Percentiles rank a stretch among this genome's conserved stretches.
These are phyloP conservation scores for Dissostichus mawsoni DNA, from an alignment of 2,113 vertebrate species.

Conservation along the genomic window DNA sequence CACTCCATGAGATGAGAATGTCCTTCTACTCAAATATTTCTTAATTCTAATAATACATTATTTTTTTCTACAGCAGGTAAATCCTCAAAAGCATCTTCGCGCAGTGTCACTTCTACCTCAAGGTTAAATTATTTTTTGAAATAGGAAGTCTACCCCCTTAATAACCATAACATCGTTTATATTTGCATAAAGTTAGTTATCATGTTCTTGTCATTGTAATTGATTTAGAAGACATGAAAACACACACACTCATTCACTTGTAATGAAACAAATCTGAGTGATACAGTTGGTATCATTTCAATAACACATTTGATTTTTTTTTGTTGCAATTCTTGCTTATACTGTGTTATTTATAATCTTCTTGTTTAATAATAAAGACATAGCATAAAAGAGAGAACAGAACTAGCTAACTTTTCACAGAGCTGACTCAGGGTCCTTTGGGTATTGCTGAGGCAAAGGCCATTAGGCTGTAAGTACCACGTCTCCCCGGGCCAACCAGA, in stretches of 20 bases:
- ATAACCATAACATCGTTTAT: not conserved
- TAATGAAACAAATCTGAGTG: not conserved
- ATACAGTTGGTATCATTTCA: not conserved
- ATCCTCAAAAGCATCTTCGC: no score
- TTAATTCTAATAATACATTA: not conserved
- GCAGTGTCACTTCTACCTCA: not conserved
- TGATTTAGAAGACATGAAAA: no score
- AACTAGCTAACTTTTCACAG: not conserved
- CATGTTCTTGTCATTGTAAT: no score
- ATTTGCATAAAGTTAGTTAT: no score
- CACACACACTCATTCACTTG: not conserved
- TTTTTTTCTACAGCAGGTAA: no score
- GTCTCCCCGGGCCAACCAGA: constrained; percentile 55
- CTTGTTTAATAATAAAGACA: not conserved
- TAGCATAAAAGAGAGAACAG: not conserved
- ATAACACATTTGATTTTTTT: not conserved
- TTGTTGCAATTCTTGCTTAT: not conserved
- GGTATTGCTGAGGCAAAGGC: constrained; percentile 31
- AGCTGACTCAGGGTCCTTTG: constrained; percentile 36
- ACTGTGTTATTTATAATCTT: not conserved
- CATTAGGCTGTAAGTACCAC: constrained; percentile 53
- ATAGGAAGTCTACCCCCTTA: not conserved
- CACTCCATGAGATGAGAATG: not conserved
- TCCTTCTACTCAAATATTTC: not conserved
- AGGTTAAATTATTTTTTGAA: not conserved